Base-by-base conservation (phyloP, 2,888 invertebrate genomes). In the Phorcus lineatus region DNA sequence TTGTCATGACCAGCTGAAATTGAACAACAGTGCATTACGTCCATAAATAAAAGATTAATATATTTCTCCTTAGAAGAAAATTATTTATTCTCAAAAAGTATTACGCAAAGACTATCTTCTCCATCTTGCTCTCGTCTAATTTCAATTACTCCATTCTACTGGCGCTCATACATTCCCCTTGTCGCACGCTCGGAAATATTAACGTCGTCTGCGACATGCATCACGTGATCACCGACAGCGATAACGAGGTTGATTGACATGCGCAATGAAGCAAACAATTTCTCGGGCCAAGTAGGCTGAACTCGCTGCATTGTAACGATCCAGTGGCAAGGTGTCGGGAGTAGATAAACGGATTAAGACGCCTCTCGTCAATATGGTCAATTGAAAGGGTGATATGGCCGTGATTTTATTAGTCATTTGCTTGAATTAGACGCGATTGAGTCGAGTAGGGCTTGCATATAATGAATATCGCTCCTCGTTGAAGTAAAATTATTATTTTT, bases 261-360 rank as follows among this genome's bases (percentile, higher is more conserved):
- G 62, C 62, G 62, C 62, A 62, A 28, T 62, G 62, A 62, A 28
- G 62, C 62, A 62, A 62, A 62, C 62, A 62, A 62, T 62, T 62
- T 62, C 62, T 62, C 28, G 24, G 28, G 62, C 62, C 62, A 62
- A 62, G 28, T 28, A 16, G 28, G n/a, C 24, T 28, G 62, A 28
- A 28, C 28, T 28, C n/a, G 13, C 28, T 28, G 62, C 62, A 62
- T 62, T 62, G 62, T 24, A 28, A 24, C 28, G 62, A 62, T 28
- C 62, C 62, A 16, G 11, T 24, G 28, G 24, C 62, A 62, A 62
- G 62, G 62, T 62, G 62, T 62, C 28, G 62, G 24, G 28, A 62
- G 28, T 62, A 62, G 62, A 62, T 62, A 62, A 62, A 62, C 4
- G 62, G 62, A 62, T 62, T 62, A 57, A 28, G 28, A 17, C 28